A percentile compares a stretch with the other conserved stretches of the same genome.
Conservation (phyloP, 2,888 invertebrate genomes). For the Drosophila melanosoma region DNA sequence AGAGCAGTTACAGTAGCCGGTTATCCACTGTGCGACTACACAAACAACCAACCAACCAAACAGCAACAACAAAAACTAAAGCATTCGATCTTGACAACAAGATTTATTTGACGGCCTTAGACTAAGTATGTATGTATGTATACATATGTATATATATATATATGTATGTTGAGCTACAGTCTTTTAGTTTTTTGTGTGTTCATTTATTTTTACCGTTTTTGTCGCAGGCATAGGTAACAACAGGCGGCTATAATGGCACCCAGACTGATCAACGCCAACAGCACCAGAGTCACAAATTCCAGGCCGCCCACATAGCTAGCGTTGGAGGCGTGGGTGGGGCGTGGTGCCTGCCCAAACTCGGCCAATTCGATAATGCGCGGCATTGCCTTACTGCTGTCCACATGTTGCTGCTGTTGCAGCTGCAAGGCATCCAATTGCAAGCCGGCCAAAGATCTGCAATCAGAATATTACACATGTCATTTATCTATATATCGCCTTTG, state of each 20-base stretch:
- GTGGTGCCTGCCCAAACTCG: constrained; percentile 81
- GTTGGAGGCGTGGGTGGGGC: constrained; percentile 83
- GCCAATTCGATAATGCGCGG: constrained; percentile 88
- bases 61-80: constrained; percentile 47
- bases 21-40: constrained; percentile 34
- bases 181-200: constrained; percentile 6
- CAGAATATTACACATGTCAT: not conserved
- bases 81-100: constrained; percentile 49
- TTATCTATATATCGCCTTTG: not conserved
- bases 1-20: constrained; percentile 48
- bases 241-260: constrained; percentile 92
- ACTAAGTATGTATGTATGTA: constrained; percentile 8
- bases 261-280: constrained; percentile 92
- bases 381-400: constrained; percentile 85
- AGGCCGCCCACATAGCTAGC: constrained; percentile 87
- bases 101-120: constrained; percentile 65
- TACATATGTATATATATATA: not conserved
- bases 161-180: constrained; percentile 36
- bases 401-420: constrained; percentile 51
- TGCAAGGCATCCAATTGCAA: constrained; percentile 78
- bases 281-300: constrained; percentile 92
- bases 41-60: constrained; percentile 23
- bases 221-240: constrained; percentile 90
- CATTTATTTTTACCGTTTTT: constrained; percentile 84
- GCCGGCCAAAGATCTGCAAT: constrained; percentile 86